These are phyloP conservation scores for Ophion ellenae DNA, from an alignment of 2,888 invertebrate species.

Conservation along the genomic window DNA sequence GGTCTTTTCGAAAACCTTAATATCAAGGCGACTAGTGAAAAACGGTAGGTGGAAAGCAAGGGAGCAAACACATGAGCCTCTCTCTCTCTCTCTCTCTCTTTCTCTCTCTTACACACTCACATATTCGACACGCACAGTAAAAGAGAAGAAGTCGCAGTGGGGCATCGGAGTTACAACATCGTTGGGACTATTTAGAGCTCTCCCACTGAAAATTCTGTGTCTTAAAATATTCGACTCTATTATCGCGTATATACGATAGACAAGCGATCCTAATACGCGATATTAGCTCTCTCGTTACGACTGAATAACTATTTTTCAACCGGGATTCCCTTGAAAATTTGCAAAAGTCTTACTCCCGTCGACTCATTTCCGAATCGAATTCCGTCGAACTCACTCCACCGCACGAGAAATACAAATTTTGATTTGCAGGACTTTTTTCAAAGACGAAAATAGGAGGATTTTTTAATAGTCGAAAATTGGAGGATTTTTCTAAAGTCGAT, in stretches of 20 bases:
- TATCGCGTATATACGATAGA: conserved; percentile 66
- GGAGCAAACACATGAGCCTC: conserved; percentile 37
- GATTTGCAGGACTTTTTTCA: no score
- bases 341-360: neutral
- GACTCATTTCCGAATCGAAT: neutral
- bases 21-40: conserved; percentile 56
- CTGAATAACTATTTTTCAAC: conserved; percentile 22
- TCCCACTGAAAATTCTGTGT: conserved; percentile 69
- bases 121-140: conserved; percentile 46
- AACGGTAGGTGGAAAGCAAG: conserved; percentile 52
- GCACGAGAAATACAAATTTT: neutral
- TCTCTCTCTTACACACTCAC: neutral
- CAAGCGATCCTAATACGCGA: conserved; percentile 62
- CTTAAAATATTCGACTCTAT: conserved; percentile 73
- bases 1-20: conserved; percentile 57
- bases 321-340: neutral
- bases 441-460: no score
- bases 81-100: conserved; percentile 3
- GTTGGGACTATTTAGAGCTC: conserved; percentile 72
- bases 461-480: no score
- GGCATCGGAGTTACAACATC: conserved; percentile 68
- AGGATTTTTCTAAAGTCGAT: no score
- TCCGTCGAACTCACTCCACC: neutral
- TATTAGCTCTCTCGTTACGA: conserved; percentile 57
- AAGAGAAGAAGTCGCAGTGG: conserved; percentile 59